phyloP scores from a whole-genome alignment of 2,888 invertebrate species.

The Caenorhabditis sp. region DNA sequence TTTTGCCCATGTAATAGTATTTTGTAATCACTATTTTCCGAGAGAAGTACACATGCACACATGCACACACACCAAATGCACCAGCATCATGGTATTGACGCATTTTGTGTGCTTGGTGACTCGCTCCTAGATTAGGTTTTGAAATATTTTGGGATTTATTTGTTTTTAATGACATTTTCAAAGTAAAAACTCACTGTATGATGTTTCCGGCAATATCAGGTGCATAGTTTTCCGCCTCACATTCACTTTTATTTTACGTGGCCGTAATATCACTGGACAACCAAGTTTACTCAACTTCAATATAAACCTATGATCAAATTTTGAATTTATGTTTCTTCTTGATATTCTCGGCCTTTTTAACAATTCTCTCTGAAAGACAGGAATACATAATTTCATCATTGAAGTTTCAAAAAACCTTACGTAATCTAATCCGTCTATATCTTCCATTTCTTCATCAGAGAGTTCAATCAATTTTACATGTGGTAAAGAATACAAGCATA shows the following conservation, averaged over 20 bases:
- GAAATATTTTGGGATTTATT: too few species aligned
- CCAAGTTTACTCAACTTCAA: not conserved
- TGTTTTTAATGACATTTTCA: too few species aligned
- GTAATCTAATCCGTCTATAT: not conserved
- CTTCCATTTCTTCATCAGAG: not conserved
- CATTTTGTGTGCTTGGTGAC: too few species aligned
- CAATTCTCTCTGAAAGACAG: not conserved
- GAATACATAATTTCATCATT: not conserved
- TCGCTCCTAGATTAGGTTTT: too few species aligned
- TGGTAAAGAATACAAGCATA: not conserved
- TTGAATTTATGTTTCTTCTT: not conserved
- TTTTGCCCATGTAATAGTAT: too few species aligned
- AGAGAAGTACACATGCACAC: too few species aligned
- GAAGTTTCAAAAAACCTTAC: not conserved
- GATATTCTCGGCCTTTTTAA: not conserved
- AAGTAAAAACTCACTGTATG: not conserved
- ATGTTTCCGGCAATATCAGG: not conserved
- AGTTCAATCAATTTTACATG: not conserved
- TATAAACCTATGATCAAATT: not conserved
- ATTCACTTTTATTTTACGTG: not conserved
- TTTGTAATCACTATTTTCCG: too few species aligned
- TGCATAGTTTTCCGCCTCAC: not conserved
- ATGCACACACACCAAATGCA: too few species aligned
- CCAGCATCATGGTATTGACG: too few species aligned
- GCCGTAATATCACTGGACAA: not conserved